Conservation (phyloP, 2,113 vertebrate species). For the Pseudonaja textilis region DNA sequence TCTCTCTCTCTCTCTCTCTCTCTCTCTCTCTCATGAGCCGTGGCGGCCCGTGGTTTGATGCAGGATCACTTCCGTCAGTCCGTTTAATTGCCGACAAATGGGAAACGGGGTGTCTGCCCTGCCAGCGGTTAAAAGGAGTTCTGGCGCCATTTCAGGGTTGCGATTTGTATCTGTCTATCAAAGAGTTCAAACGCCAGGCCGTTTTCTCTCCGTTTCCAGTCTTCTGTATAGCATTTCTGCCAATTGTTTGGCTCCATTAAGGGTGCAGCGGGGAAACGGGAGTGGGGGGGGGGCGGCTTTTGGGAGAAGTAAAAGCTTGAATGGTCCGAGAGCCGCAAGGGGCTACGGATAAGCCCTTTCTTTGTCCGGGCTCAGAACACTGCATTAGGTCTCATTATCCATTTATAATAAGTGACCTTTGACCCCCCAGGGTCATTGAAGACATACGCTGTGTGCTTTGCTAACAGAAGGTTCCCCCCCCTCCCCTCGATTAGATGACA, state of each 20-base stretch:
- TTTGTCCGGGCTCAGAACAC: constrained; percentile 77
- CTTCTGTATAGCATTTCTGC: constrained; percentile 81
- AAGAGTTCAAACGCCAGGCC: constrained; percentile 67
- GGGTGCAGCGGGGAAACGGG: constrained; percentile 49
- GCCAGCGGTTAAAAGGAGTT: constrained; percentile 62
- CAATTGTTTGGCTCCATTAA: constrained; percentile 85
- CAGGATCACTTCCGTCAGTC: constrained; percentile 56
- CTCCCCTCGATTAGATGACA: constrained; percentile 68
- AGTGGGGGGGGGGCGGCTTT: neutral
- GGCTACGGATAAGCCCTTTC: constrained; percentile 77
- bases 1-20: too few species aligned
- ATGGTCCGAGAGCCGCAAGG: constrained; percentile 79
- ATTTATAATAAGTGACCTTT: constrained; percentile 85
- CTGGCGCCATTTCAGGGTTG: constrained; percentile 77
- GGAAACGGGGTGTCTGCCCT: constrained; percentile 68
- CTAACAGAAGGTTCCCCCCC: constrained; percentile 73
- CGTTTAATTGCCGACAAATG: constrained; percentile 71
- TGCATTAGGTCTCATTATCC: constrained; percentile 87
- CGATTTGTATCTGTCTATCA: constrained; percentile 75
- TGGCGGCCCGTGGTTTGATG: constrained; percentile 53
- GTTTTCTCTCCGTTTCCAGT: constrained; percentile 65
- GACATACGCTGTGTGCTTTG: constrained; percentile 74
- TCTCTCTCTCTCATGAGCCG: constrained; percentile 17
- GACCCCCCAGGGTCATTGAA: constrained; percentile 74
- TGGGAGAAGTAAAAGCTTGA: constrained; percentile 78